Evolutionary conservation across 2,797 vertebrate genomes (phyloP).

Genomic region (Leuciscus waleckii): DNA sequence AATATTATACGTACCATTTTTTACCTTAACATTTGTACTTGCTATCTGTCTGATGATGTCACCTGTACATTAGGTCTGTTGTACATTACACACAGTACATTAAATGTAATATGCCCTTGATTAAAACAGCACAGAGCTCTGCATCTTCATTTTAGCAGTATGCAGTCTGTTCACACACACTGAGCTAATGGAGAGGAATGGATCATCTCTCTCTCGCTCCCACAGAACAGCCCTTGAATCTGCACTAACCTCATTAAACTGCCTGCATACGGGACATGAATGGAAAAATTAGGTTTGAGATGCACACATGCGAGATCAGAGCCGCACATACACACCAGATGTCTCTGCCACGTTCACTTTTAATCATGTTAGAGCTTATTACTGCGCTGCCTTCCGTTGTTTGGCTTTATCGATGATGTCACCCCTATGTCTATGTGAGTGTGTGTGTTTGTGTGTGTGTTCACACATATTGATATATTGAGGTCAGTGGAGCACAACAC

Average conservation of each 20-base stretch:
- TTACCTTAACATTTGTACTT: neutral
- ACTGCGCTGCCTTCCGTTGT: slow-evolving; percentile 46
- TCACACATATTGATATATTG: slow-evolving; percentile 45
- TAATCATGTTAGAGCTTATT: slow-evolving; percentile 55
- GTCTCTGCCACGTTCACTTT: slow-evolving; percentile 44
- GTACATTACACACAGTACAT: slow-evolving; percentile 24
- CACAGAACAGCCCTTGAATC: slow-evolving; percentile 34
- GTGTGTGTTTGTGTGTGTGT: slow-evolving; percentile 29
- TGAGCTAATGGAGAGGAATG: slow-evolving; percentile 55
- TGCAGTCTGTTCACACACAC: slow-evolving; percentile 35
- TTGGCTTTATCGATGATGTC: slow-evolving; percentile 43
- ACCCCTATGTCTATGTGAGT: slow-evolving; percentile 1
- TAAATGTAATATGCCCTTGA: slow-evolving; percentile 47
- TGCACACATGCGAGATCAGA: slow-evolving; percentile 29
- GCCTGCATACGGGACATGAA: slow-evolving; percentile 48
- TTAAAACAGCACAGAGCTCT: slow-evolving; percentile 39
- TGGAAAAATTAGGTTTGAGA: slow-evolving; percentile 52
- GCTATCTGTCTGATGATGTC: slow-evolving; percentile 35
- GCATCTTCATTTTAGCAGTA: slow-evolving; percentile 43
- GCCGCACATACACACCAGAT: slow-evolving; percentile 40
- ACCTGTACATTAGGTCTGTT: neutral
- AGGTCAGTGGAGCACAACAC: slow-evolving; percentile 45
- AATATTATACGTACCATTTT: neutral
- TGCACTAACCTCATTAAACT: slow-evolving; percentile 45
- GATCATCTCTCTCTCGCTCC: slow-evolving; percentile 36